Conservation (phyloP, 92 coral and sea anemone genomes). For the Porites cylindrica region DNA sequence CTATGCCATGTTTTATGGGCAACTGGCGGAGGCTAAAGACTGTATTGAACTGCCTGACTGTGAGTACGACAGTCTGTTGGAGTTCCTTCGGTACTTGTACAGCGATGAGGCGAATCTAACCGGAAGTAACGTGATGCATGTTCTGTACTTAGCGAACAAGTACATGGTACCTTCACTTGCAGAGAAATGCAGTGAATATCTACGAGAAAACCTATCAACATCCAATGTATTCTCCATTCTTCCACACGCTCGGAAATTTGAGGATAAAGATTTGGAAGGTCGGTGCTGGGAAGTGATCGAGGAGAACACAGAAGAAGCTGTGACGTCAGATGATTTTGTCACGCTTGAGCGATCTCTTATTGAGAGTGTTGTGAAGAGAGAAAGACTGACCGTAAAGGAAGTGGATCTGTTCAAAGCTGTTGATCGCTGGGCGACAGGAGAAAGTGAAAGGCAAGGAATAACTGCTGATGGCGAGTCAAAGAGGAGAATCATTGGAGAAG, state of each 20-base stretch:
- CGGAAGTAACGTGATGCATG: conserved; percentile 59
- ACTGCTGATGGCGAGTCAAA: conserved; percentile 1
- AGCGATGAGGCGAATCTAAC: conserved; percentile 57
- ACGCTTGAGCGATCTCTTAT: conserved; percentile 19
- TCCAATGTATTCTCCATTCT: conserved; percentile 63
- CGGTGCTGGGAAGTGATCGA: conserved; percentile 67
- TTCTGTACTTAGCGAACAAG: conserved; percentile 67
- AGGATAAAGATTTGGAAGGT: conserved; percentile 37
- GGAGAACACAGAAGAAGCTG: conserved; percentile 47
- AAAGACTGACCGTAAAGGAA: background rate
- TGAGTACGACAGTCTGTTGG: conserved; percentile 72
- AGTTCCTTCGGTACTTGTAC: conserved; percentile 67
- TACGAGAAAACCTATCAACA: conserved; percentile 37
- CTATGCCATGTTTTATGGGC: conserved; percentile 83
- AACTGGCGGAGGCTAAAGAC: conserved; percentile 69
- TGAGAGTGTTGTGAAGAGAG: conserved; percentile 29
- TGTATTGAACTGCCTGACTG: conserved; percentile 75
- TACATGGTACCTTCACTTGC: conserved; percentile 66
- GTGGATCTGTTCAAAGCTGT: conserved; percentile 48
- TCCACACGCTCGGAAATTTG: conserved; percentile 45
- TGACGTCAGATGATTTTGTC: conserved; percentile 50
- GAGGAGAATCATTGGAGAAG: conserved; percentile 28
- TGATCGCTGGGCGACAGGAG: conserved; percentile 28
- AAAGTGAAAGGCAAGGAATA: conserved; percentile 1
- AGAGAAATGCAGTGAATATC: conserved; percentile 34